Conservation (phyloP, 2,888 invertebrate species). For the Drosophila buzzatii region DNA sequence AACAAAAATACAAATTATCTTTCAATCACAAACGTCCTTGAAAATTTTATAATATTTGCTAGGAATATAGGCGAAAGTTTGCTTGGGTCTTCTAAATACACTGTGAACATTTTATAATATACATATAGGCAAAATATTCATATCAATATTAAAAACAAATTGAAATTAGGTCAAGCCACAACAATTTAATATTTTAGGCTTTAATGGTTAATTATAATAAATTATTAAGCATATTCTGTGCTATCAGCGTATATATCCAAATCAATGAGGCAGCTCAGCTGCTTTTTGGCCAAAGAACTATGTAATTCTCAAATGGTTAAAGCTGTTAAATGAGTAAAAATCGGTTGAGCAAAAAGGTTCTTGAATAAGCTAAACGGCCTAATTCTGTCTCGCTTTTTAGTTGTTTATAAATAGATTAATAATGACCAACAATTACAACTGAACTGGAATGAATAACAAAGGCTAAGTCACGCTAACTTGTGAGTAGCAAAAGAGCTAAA, state of each 20-base stretch:
- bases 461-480: neutral
- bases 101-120: neutral
- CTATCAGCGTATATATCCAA: too few relatives aligned
- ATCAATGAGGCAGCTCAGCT: too few relatives aligned
- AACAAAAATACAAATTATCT: neutral
- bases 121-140: neutral
- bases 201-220: too few relatives aligned
- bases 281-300: too few relatives aligned
- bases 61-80: too few relatives aligned
- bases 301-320: neutral
- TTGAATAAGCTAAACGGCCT: neutral
- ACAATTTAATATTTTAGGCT: too few relatives aligned
- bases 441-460: too few relatives aligned
- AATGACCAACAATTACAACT: neutral
- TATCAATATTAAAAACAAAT: slow-evolving; percentile 1
- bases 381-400: neutral
- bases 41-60: too few relatives aligned
- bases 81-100: neutral
- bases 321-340: neutral
- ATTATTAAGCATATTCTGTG: too few relatives aligned
- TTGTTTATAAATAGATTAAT: neutral
- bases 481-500: neutral
- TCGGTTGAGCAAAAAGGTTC: neutral
- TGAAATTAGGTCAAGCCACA: neutral
- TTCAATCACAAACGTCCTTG: neutral